Evolutionary conservation across 2,113 vertebrate genomes (phyloP), one percentile per base, ranked within the genome.

Genomic region (Podocnemis expansa): DNA sequence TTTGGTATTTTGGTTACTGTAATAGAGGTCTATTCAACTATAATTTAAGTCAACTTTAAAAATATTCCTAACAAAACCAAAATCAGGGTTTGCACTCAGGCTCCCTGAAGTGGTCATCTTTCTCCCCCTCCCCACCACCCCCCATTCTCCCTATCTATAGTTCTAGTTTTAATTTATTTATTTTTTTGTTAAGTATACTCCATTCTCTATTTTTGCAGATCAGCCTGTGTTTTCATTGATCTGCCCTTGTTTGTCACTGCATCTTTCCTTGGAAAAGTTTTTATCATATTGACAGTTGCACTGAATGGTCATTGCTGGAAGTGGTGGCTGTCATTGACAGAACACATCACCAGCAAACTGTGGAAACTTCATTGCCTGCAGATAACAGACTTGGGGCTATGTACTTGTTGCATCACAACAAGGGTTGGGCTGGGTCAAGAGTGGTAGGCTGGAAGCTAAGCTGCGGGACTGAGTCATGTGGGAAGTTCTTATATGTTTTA

Each of bases 191-290:
- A n/a, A 67, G n/a, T 5, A 67, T 10, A 21, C 34, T 17, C 8
- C 34, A 19, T 67, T 67, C 34, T 63, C 14, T 34, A n/a, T n/a
- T 93, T 80, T 63, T 54, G 58, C n/a, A 82, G 54, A 73, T 4
- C 60, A 34, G 45, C 47, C 47, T 89, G 76, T 13, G 3, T 80
- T 93, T 87, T 55, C 80, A 91, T 43, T 75, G 27, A 24, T 95
- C 47, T 82, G 27, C 84, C 67, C 51, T 67, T 67, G 9, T 67
- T 34, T 81, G 34, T 75, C 67, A 41, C 24, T 90, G 70, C 29
- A 38, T 16, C 67, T 85, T 88, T 81, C 93, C 70, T 70, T 70
- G 52, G 55, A 96, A 60, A 52, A 47, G 43, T 88, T 88, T 96
- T 67, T 49, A n/a, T 67, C 34, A 10, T n/a, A n/a, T 17, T 3